phyloP scores from a whole-genome alignment of 2,113 vertebrate genomes.

The Micronisus gabar region DNA sequence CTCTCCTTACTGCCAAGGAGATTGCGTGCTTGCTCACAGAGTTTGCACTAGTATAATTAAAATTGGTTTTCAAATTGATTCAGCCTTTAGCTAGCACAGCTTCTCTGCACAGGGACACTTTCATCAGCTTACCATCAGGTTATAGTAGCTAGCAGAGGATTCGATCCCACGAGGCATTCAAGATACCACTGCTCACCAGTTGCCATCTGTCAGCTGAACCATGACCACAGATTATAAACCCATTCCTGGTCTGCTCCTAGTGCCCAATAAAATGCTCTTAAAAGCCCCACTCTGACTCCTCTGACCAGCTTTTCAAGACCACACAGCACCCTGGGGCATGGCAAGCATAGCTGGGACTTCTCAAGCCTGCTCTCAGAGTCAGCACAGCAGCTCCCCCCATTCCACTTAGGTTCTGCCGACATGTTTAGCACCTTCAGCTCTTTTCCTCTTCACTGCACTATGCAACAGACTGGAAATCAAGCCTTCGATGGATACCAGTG shows the following conservation, averaged over 20 bases:
- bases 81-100: neutral
- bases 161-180: neutral
- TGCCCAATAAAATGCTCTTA: constrained; percentile 2
- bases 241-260: neutral
- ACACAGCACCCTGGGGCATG: neutral
- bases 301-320: neutral
- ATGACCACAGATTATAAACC: neutral
- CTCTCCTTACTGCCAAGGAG: neutral
- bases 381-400: neutral
- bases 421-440: neutral
- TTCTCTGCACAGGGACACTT: neutral
- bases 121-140: neutral
- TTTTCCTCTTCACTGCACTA: neutral
- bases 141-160: neutral
- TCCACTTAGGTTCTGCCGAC: neutral
- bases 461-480: neutral
- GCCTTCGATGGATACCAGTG: constrained; percentile 54
- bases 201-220: constrained; percentile 36
- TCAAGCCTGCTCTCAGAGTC: neutral
- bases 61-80: neutral
- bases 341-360: neutral
- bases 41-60: neutral
- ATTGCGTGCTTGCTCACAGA: neutral
- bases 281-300: neutral
- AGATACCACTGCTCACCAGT: neutral